Evolutionary conservation across 2,888 invertebrate genomes (phyloP).

Genomic region (Drosophila setosimentum): DNA sequence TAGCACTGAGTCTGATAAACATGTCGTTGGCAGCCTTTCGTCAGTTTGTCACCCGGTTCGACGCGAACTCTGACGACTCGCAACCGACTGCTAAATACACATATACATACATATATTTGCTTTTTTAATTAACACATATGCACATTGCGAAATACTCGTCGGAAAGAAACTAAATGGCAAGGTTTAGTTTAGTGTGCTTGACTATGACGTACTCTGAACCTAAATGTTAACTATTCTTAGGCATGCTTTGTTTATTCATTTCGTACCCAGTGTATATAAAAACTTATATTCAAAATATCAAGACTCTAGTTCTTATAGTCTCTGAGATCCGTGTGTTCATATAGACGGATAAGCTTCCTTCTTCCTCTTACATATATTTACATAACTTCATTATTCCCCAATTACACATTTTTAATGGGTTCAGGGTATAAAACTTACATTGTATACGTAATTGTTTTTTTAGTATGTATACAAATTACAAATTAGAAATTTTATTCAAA

Average conservation of each 20-base stretch:
- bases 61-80: slow-evolving; percentile 30
- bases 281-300: not conserved
- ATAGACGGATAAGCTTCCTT: not conserved
- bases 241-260: not conserved
- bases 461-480: too few species aligned
- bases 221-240: not conserved
- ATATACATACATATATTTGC: slow-evolving; percentile 28
- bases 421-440: not conserved
- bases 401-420: not conserved
- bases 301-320: not conserved
- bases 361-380: not conserved
- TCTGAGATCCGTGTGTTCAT: not conserved
- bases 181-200: not conserved
- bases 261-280: too few species aligned
- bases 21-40: slow-evolving; percentile 51
- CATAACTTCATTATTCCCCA: not conserved
- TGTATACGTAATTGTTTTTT: not conserved
- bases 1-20: slow-evolving; percentile 41
- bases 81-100: slow-evolving; percentile 19
- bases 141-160: slow-evolving; percentile 20
- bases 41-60: slow-evolving; percentile 49
- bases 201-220: not conserved
- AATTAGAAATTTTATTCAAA: slow-evolving; percentile 7
- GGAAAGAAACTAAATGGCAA: not conserved
- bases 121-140: slow-evolving; percentile 51